Conservation (phyloP, 2,888 invertebrate genomes). For the Brenthis ino region DNA sequence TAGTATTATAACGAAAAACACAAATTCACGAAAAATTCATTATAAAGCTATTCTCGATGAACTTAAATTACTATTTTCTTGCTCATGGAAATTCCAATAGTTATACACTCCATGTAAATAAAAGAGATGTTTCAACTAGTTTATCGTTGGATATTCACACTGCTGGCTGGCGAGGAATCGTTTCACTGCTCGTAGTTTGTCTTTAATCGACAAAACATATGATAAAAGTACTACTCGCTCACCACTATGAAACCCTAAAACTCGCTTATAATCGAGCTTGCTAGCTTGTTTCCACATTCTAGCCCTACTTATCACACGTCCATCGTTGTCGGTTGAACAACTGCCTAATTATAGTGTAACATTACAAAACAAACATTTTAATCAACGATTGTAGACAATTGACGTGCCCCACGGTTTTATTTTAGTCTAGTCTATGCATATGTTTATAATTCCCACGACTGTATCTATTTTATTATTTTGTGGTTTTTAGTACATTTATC, state of each 20-base stretch:
- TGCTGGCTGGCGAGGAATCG: background rate
- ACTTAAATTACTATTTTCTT: constrained; percentile 20
- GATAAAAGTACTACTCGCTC: constrained; percentile 7
- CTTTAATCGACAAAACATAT: constrained; percentile 10
- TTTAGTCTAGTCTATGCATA: no score
- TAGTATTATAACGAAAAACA: background rate
- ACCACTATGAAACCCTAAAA: background rate
- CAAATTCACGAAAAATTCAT: background rate
- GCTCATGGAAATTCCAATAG: constrained; percentile 16
- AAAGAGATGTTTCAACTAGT: constrained; percentile 9
- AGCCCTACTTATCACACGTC: constrained; percentile 11
- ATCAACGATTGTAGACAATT: background rate
- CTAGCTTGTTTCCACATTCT: constrained; percentile 12
- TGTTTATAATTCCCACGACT: no score
- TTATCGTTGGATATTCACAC: constrained; percentile 1
- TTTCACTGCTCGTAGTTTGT: constrained; percentile 14
- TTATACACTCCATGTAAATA: background rate
- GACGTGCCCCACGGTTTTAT: no score
- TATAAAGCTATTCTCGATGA: background rate
- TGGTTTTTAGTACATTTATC: no score
- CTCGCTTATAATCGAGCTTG: constrained; percentile 3
- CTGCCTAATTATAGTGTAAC: constrained; percentile 1
- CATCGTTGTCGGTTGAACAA: background rate
- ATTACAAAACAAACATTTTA: constrained; percentile 1
- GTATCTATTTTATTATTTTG: no score